Evolutionary conservation across 2,888 invertebrate species (phyloP), one percentile per base, ranked within the genome.

Genomic region (Syrphus vitripennis): DNA sequence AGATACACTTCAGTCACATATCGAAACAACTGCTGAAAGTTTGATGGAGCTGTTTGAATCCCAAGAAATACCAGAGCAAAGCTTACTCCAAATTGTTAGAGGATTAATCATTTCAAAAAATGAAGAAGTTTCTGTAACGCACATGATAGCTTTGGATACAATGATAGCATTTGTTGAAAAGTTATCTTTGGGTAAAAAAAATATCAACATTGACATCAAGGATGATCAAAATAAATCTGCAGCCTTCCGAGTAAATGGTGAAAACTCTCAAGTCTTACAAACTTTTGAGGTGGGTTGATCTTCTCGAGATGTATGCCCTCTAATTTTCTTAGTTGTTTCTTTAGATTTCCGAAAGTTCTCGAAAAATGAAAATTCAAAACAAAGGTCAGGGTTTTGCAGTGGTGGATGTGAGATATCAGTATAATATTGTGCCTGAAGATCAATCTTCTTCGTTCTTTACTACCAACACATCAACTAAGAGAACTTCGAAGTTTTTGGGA

Each of bases 251-350:
- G 94, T 97, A 9, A 96, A 95, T 89, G 94, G 94, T 70, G 95
- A 95, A 74, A 98, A 97, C 90, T 94, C 96, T 0, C 95, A 98
- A 93, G 95, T 97, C 71, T 94, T 97, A 40, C 98, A 98, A 91
- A 95, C 95, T 88, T 94, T 95, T 88, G 94, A 95, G 84, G 96
- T 96, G 92, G 83, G 70, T 81, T n/a, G n/a, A n/a, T 10, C 3
- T 63, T 10, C 0, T 16, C n/a, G 1, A 42, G 16, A 48, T 31
- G 87, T 12, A 26, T n/a, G 0, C 1, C n/a, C n/a, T n/a, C n/a
- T n/a, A n/a, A n/a, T n/a, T n/a, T n/a, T n/a, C n/a, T n/a, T n/a
- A n/a, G n/a, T n/a, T n/a, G n/a, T n/a, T 24, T n/a, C 0, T 34
- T 2, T 5, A 67, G 67, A 34, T 37, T 10, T 67, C 55, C 2